phyloP scores from a whole-genome alignment of 2,113 vertebrate species.

The Cryptomyrus ogoouensis region DNA sequence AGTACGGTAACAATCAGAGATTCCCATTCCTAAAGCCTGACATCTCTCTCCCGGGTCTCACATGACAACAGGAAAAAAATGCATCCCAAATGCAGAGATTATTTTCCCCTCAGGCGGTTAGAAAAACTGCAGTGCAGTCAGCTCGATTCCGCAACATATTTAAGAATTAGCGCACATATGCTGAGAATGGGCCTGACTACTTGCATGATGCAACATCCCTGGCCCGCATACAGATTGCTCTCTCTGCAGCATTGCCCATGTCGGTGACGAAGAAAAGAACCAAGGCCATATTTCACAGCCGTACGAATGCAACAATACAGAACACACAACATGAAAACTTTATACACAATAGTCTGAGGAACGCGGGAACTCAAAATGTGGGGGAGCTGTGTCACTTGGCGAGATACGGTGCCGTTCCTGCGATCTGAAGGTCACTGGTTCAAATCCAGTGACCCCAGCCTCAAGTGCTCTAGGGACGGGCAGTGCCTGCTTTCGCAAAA shows the following conservation, averaged over 20 bases:
- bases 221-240: background rate
- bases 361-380: background rate
- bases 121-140: background rate
- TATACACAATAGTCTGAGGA: background rate
- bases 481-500: background rate
- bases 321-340: background rate
- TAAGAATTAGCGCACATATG: slow-evolving; percentile 10
- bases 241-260: background rate
- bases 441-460: background rate
- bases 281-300: background rate
- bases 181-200: background rate
- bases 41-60: background rate
- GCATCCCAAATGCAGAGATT: background rate
- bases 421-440: background rate
- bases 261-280: background rate
- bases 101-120: background rate
- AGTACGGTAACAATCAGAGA: background rate
- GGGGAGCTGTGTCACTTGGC: background rate
- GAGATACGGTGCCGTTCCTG: background rate
- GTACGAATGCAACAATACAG: background rate
- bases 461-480: background rate
- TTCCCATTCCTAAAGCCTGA: background rate
- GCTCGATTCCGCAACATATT: background rate
- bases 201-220: background rate
- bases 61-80: background rate